Base-by-base conservation (phyloP, 2,888 invertebrate species). In the Cyclophora punctaria region DNA sequence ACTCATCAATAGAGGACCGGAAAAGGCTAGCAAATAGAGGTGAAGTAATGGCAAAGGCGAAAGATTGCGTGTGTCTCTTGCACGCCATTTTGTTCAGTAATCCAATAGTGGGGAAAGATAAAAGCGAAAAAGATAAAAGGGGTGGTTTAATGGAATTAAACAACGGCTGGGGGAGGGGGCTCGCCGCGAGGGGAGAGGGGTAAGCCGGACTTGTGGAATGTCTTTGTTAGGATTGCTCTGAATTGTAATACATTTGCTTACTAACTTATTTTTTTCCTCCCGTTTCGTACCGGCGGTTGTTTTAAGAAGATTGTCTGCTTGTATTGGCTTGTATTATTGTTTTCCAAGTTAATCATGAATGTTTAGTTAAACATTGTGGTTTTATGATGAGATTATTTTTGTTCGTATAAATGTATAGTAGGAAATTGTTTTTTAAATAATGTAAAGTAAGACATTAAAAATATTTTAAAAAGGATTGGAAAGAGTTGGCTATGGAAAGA, bases 91-190 rank as follows among this genome's bases (percentile, higher is more conserved):
- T 78, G 82, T 80, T 78, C 75, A 69, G 83, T 83, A 86, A 86
- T 86, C 82, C 82, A 83, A 85, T 86, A 84, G 83, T 78, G 77
- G 77, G 74, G 78, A 72, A 79, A 83, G 83, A 85, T 85, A 86
- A 83, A 84, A 83, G 81, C 78, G 80, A 77, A 76, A 80, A 80
- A 84, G 83, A 85, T 83, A 85, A 83, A 85, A 85, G 83, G 85
- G 83, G 83, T 83, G 83, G 77, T 84, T 82, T 87, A 87, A 86
- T 87, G 86, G 86, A 85, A 87, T 88, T 85, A 88, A 86, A 85
- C 83, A 84, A 80, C 74, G 75, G 67, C 58, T 67, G 73, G 71
- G 58, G 64, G 64, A 57, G 53, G 49, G 57, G 50, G 50, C 53
- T 55, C 50, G 58, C 56, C 57, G 57, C 58, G 65, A 60, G 64